phyloP scores from a whole-genome alignment of 2,113 vertebrate genomes.

The Macaca mulatta region DNA sequence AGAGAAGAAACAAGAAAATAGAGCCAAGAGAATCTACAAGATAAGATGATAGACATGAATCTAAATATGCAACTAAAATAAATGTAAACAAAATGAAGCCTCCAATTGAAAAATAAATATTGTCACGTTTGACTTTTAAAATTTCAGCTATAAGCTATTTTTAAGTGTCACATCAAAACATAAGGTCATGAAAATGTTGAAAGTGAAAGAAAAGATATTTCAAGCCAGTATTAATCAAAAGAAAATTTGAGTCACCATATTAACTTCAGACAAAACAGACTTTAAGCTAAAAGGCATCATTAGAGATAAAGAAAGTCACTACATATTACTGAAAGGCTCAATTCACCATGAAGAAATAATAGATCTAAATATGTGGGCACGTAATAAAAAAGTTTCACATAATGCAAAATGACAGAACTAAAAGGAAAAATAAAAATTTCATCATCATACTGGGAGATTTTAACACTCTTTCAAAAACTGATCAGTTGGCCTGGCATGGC shows the following conservation, averaged over 20 bases:
- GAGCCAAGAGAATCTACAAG: neutral
- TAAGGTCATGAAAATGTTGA: neutral
- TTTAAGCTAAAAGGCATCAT: neutral
- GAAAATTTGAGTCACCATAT: neutral
- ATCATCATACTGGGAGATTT: neutral
- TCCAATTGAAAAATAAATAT: neutral
- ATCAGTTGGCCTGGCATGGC: neutral
- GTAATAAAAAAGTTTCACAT: neutral
- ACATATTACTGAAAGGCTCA: neutral
- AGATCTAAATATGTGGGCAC: neutral
- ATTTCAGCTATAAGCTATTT: neutral
- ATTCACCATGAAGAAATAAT: neutral
- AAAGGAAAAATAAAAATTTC: neutral
- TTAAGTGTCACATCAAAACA: neutral
- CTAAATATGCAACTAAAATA: neutral
- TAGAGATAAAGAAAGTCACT: neutral
- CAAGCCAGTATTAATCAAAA: neutral
- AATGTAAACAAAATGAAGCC: neutral
- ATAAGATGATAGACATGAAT: neutral
- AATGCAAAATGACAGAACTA: neutral
- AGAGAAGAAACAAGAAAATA: neutral
- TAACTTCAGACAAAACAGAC: neutral
- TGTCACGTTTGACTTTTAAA: neutral
- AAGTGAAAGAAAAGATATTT: neutral
- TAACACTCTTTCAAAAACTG: neutral